Percentiles rank a stretch among this genome's conserved stretches.
Evolutionary conservation across 2,797 vertebrate species (phyloP).

Genomic region (Peromyscus attwateri): DNA sequence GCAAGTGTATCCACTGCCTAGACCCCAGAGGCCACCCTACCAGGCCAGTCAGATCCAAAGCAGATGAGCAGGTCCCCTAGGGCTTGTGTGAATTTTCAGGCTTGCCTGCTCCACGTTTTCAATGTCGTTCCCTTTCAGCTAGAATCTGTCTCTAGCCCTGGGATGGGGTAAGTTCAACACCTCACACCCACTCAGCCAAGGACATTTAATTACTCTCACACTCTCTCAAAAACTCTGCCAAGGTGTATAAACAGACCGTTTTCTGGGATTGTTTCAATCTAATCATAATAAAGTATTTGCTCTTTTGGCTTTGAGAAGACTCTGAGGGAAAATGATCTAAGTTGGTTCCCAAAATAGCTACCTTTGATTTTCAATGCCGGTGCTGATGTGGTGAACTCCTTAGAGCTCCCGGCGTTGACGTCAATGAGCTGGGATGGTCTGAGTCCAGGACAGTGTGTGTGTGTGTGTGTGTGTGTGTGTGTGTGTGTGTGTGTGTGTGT

Average conservation of each 20-base stretch:
- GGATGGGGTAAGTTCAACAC: conserved; percentile 66
- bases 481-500: background rate
- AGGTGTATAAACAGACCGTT: conserved; percentile 85
- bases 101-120: background rate
- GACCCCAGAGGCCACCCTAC: background rate
- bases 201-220: conserved; percentile 85
- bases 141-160: conserved; percentile 57
- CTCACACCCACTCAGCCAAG: conserved; percentile 69
- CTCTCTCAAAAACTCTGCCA: conserved; percentile 86
- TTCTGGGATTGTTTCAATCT: conserved; percentile 87
- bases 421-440: conserved; percentile 4
- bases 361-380: conserved; percentile 80
- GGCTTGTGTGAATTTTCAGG: background rate
- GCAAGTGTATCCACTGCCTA: accelerated
- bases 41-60: background rate
- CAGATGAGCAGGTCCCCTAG: accelerated
- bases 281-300: conserved; percentile 86
- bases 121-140: background rate
- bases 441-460: background rate
- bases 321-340: conserved; percentile 88
- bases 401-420: conserved; percentile 64
- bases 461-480: background rate
- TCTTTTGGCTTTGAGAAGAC: conserved; percentile 86
- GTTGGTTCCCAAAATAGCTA: conserved; percentile 85
- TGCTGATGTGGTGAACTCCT: conserved; percentile 69